phyloP scores from a whole-genome alignment of 2,113 vertebrate species.

The Phyllostomus hastatus region DNA sequence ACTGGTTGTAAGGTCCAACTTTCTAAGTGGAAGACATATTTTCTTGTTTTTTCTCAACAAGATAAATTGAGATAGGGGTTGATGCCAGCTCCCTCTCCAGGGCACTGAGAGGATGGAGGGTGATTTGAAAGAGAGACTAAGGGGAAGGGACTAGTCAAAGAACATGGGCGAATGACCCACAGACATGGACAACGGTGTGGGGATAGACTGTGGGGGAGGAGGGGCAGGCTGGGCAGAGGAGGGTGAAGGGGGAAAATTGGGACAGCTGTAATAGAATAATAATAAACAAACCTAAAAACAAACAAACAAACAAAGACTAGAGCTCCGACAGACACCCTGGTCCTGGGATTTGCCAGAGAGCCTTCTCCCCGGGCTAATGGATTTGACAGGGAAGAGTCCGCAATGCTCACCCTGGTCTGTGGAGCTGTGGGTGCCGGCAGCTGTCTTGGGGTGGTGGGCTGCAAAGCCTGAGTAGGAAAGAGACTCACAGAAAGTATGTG shows the following conservation, averaged over 20 bases:
- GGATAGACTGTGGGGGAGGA: too few relatives aligned
- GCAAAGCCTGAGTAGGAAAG: neutral
- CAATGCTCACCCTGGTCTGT: neutral
- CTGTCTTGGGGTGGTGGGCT: neutral
- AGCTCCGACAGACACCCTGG: accelerated
- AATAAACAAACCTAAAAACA: too few relatives aligned
- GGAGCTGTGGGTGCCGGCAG: neutral
- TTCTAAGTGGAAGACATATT: neutral
- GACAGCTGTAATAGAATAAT: too few relatives aligned
- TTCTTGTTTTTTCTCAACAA: neutral
- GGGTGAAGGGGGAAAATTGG: too few relatives aligned
- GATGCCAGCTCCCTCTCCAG: accelerated
- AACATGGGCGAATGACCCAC: too few relatives aligned
- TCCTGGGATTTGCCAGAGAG: neutral
- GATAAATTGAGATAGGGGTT: neutral
- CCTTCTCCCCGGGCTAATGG: too few relatives aligned
- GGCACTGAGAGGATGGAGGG: neutral
- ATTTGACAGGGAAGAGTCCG: neutral
- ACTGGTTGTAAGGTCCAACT: neutral
- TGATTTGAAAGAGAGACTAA: neutral
- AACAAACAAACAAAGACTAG: neutral
- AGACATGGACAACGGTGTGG: too few relatives aligned
- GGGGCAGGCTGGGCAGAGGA: too few relatives aligned
- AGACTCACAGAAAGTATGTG: neutral
- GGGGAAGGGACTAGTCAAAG: too few relatives aligned